Evolutionary conservation across 2,797 vertebrate genomes (phyloP), one percentile per base, ranked within the genome.

Genomic region (Eleutherodactylus coqui): DNA sequence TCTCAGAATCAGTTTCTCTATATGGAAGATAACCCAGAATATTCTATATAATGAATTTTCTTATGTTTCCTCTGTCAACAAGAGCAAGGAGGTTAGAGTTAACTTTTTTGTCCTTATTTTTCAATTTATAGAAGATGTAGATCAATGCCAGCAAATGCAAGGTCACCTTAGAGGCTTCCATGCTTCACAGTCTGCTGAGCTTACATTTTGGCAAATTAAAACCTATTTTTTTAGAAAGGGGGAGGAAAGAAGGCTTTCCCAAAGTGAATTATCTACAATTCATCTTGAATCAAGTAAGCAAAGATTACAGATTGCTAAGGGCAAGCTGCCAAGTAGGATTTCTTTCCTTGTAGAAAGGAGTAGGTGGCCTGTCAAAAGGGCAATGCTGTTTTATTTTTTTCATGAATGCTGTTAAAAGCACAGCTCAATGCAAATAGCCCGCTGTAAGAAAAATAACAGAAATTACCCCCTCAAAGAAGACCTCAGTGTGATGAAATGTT

Each of bases 301-400:
- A 64, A 89, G 86, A 86, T 53, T 82, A 84, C 75, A 87, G 88
- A 75, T 38, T 75, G 88, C 72, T 90, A 86, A 91, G 69, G 86
- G 79, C 89, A 91, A 83, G 60, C 77, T 21, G 11, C 83, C 87
- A 85, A 75, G 21, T 7, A 89, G 83, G 69, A 79, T 80, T 60
- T 38, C 79, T 90, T 29, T 69, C 77, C 84, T 49, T 88, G 55
- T 90, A 88, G 47, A 75, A 79, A 87, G 84, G 17, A 3, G 0
- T 67, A 87, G 77, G 69, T 0, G 0, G 82, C 81, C 41, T 89
- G 58, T 76, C 88, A 86, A 80, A 72, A 82, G 70, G 60, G 11
- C 2, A 5, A 19, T 82, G 47, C 64, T 47, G 81, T 86, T 86
- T 78, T 72, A 16, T 85, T 85, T 21, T 73, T 82, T 90, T n/a